Percentiles rank a stretch among this genome's conserved stretches.
Evolutionary conservation across 2,113 vertebrate species (phyloP).

Genomic region (Tinamus guttatus): DNA sequence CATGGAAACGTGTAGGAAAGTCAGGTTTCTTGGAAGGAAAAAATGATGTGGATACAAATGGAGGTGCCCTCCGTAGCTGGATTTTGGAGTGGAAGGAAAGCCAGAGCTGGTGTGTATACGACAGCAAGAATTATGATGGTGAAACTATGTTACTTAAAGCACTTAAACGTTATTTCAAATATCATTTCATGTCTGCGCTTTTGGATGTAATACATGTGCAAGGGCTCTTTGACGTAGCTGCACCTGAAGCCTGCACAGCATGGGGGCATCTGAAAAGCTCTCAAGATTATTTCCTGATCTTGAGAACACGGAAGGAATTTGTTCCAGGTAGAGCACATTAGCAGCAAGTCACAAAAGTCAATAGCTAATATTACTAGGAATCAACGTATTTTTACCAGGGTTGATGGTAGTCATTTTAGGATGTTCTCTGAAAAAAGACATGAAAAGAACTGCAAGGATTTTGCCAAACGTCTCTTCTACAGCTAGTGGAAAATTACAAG

Average conservation of each 20-base stretch:
- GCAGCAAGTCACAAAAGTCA: background rate
- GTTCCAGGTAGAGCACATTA: background rate
- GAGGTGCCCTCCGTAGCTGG: background rate
- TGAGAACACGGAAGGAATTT: background rate
- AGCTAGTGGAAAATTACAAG: slow-evolving; percentile 1
- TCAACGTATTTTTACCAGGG: background rate
- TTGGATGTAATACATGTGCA: background rate
- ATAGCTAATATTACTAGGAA: background rate
- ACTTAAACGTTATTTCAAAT: background rate
- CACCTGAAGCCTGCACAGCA: background rate
- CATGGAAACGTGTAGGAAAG: background rate
- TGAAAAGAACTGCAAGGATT: background rate
- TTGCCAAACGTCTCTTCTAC: background rate
- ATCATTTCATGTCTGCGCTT: background rate
- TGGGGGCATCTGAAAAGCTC: background rate
- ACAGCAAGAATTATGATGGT: background rate
- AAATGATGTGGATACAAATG: background rate
- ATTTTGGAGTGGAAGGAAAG: background rate
- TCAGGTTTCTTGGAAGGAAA: background rate
- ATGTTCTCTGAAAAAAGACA: background rate
- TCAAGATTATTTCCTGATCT: slow-evolving; percentile 11
- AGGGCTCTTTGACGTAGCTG: background rate
- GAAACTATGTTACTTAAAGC: slow-evolving; percentile 11
- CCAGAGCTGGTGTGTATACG: background rate
- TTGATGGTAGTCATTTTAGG: background rate